A percentile compares a stretch with the other conserved stretches of the same genome.
Evolutionary conservation across 2,113 vertebrate genomes (phyloP).

Genomic region (Lagenorhynchus albirostris): DNA sequence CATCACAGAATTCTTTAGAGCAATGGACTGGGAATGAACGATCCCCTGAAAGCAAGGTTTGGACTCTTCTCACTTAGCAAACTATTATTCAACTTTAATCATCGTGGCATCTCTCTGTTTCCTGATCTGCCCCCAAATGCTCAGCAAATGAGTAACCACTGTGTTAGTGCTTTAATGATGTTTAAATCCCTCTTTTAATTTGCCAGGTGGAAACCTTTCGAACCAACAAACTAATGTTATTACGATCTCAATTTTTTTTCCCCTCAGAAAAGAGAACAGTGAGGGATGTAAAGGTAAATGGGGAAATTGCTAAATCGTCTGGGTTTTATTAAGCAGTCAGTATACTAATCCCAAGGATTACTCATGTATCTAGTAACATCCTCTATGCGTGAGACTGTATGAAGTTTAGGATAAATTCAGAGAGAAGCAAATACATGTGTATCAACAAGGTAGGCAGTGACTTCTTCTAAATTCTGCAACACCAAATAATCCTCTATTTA

Average conservation of each 20-base stretch:
- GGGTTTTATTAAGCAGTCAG: conserved; percentile 32
- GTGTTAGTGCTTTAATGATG: conserved; percentile 26
- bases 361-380: not conserved
- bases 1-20: not conserved
- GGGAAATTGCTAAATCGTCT: conserved; percentile 28
- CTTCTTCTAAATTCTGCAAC: not conserved
- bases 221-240: conserved; percentile 33
- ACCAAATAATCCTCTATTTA: conserved; percentile 19
- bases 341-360: conserved; percentile 56
- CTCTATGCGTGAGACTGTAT: not conserved
- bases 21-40: not conserved
- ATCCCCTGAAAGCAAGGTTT: not conserved
- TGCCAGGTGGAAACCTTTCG: conserved; percentile 11
- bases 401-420: conserved; percentile 20
- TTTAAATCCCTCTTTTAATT: conserved; percentile 49
- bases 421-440: not conserved
- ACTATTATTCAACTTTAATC: not conserved
- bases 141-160: not conserved
- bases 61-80: not conserved
- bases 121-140: not conserved
- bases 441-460: not conserved
- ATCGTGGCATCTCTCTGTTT: not conserved
- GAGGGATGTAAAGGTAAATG: conserved; percentile 26
- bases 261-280: conserved; percentile 5
- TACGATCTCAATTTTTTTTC: not conserved